Evolutionary conservation across 1,140 invertebrate genomes (phyloP).

Genomic region (Drosophila pectinifera): DNA sequence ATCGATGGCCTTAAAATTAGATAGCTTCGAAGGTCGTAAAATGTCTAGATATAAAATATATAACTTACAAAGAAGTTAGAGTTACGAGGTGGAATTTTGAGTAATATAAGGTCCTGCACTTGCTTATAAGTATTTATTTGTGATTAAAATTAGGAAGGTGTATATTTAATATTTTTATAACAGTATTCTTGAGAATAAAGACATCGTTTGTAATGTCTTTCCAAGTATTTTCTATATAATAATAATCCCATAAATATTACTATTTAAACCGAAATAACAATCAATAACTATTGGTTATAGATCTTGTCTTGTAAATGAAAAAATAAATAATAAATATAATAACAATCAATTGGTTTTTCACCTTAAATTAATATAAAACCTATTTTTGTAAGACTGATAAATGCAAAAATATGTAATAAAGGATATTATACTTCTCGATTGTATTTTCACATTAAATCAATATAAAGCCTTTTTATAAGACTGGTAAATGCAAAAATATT

Average conservation of each 20-base stretch:
- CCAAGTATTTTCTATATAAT: background rate
- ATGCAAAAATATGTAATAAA: too few relatives aligned
- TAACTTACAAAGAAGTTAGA: background rate
- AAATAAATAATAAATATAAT: background rate
- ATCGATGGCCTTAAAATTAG: constrained; percentile 36
- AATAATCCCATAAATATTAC: too few relatives aligned
- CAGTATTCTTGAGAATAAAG: too few relatives aligned
- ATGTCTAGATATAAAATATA: too few relatives aligned
- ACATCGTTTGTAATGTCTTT: background rate
- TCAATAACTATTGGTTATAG: too few relatives aligned
- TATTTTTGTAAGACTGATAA: background rate
- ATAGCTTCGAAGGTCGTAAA: constrained; percentile 1
- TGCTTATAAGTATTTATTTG: background rate
- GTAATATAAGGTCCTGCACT: too few relatives aligned
- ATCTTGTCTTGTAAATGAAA: background rate
- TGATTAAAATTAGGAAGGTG: accelerated
- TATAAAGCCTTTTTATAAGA: background rate
- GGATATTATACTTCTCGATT: background rate
- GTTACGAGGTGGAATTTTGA: background rate
- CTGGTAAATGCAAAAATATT: background rate
- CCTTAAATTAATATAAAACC: background rate
- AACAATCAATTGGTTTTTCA: background rate
- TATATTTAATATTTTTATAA: background rate
- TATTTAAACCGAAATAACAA: too few relatives aligned
- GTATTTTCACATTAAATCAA: background rate